Conservation (phyloP, 2,888 invertebrate genomes). For the Cephus pygmeus region DNA sequence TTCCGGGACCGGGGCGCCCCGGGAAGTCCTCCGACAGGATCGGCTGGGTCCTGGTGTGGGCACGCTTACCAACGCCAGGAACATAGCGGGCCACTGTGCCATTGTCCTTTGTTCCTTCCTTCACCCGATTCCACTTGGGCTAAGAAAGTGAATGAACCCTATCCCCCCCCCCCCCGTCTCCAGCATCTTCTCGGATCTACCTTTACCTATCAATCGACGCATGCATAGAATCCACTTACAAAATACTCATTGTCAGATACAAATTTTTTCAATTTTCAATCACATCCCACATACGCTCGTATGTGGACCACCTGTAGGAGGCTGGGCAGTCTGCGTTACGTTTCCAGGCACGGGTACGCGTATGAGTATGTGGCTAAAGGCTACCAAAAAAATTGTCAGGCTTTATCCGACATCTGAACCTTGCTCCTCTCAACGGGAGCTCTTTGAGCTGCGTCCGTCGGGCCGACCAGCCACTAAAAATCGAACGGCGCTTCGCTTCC, state of each 20-base stretch:
- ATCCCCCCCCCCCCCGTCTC: neutral
- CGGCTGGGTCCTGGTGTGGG: slow-evolving; percentile 24
- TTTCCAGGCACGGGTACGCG: too few species aligned
- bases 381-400: too few species aligned
- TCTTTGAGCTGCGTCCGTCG: slow-evolving; percentile 6
- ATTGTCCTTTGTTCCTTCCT: slow-evolving; percentile 54
- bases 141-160: neutral
- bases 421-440: slow-evolving; percentile 16
- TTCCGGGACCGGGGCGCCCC: slow-evolving; percentile 47
- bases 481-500: neutral
- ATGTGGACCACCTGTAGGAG: too few species aligned
- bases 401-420: too few species aligned
- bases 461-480: too few species aligned
- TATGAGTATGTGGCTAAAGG: neutral
- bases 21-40: slow-evolving; percentile 48
- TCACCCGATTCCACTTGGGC: neutral
- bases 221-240: neutral
- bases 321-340: too few species aligned
- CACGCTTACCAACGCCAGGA: slow-evolving; percentile 25
- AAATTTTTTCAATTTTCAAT: neutral
- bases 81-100: slow-evolving; percentile 53
- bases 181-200: neutral
- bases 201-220: neutral
- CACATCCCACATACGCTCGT: too few species aligned
- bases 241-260: neutral